These are phyloP conservation scores for Sipunculus nudus DNA, from an alignment of 2,888 invertebrate genomes.

Conservation along the genomic window DNA sequence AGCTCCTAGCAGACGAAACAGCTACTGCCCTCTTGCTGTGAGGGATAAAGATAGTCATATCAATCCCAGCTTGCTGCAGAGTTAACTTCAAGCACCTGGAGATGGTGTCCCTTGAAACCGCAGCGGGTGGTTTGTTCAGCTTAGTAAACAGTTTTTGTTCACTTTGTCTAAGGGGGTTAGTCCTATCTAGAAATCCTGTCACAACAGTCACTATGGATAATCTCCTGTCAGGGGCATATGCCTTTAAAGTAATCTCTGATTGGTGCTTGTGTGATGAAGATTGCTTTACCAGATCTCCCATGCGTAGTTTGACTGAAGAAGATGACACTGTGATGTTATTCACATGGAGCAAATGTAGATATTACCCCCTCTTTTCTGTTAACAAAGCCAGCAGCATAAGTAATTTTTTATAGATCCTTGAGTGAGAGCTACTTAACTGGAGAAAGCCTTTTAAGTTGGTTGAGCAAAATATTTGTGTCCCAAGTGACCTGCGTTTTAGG, in stretches of 20 bases:
- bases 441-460: slow-evolving; percentile 16
- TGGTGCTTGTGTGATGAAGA: slow-evolving; percentile 22
- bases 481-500: slow-evolving; percentile 33
- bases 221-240: slow-evolving; percentile 14
- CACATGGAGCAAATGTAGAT: slow-evolving; percentile 26
- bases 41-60: slow-evolving; percentile 17
- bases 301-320: slow-evolving; percentile 4
- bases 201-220: slow-evolving; percentile 24
- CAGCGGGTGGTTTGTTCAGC: slow-evolving; percentile 18
- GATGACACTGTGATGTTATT: slow-evolving; percentile 9
- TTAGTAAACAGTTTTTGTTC: slow-evolving; percentile 17
- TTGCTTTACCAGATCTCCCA: slow-evolving; percentile 27
- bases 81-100: slow-evolving; percentile 25
- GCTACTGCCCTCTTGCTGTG: slow-evolving; percentile 25
- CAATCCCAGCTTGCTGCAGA: slow-evolving; percentile 22
- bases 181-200: slow-evolving; percentile 15
- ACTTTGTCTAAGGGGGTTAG: slow-evolving; percentile 16
- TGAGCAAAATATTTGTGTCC: slow-evolving; percentile 27
- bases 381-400: slow-evolving; percentile 30
- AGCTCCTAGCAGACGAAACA: slow-evolving; percentile 4
- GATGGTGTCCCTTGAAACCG: slow-evolving; percentile 23
- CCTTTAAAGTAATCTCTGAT: slow-evolving; percentile 2
- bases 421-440: slow-evolving; percentile 23
- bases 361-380: slow-evolving; percentile 28
- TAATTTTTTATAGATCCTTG: slow-evolving; percentile 15